Conservation (phyloP, 2,797 vertebrate genomes). For the Microchirus variegatus region DNA sequence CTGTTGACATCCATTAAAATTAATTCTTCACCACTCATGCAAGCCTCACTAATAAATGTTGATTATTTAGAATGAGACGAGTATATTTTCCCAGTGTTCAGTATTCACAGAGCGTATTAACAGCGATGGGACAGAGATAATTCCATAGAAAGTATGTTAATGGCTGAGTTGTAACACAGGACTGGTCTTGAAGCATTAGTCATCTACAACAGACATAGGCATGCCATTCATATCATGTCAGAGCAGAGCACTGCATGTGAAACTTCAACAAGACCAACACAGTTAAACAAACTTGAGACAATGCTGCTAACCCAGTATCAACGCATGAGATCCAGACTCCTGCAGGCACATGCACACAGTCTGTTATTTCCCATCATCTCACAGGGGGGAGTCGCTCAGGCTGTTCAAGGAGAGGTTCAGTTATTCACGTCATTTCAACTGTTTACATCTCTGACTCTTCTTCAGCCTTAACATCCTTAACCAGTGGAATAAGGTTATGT, state of each 20-base stretch:
- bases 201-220: slow-evolving; percentile 17
- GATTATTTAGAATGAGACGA: slow-evolving; percentile 4
- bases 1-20: slow-evolving; percentile 7
- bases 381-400: neutral
- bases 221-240: slow-evolving; percentile 9
- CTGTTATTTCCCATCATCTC: slow-evolving; percentile 7
- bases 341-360: neutral
- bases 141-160: neutral
- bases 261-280: neutral
- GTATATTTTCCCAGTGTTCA: neutral
- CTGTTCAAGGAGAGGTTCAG: neutral
- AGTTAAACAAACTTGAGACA: slow-evolving; percentile 23
- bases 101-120: slow-evolving; percentile 1
- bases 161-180: neutral
- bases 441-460: neutral
- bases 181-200: slow-evolving; percentile 4
- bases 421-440: slow-evolving; percentile 2
- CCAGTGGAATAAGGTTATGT: neutral
- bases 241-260: slow-evolving; percentile 2
- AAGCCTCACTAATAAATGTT: slow-evolving; percentile 4
- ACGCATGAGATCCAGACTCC: neutral
- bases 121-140: neutral
- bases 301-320: neutral
- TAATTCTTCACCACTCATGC: slow-evolving; percentile 3
- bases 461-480: neutral